Percentiles rank a stretch among this genome's conserved stretches.
Evolutionary conservation across 2,113 vertebrate species (phyloP).

Genomic region (Emberiza fucata): DNA sequence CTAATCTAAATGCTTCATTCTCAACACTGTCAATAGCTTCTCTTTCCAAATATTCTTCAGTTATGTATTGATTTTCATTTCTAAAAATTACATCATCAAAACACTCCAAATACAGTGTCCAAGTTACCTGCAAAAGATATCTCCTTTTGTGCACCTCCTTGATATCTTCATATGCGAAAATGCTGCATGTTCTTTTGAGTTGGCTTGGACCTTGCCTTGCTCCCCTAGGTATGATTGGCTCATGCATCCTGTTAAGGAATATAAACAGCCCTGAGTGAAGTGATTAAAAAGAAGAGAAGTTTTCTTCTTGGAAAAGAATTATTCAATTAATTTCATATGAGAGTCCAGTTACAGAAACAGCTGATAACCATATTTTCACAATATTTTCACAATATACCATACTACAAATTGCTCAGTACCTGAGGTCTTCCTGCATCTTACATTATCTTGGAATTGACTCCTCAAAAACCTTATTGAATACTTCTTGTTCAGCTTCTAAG

Average conservation of each 20-base stretch:
- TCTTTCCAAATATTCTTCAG: not conserved
- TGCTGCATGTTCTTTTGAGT: constrained; percentile 94
- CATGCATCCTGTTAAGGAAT: constrained; percentile 82
- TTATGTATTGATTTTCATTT: not conserved
- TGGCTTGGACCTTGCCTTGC: constrained; percentile 94
- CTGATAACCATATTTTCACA: not conserved
- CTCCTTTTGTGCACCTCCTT: constrained; percentile 98
- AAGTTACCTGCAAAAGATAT: constrained; percentile 91
- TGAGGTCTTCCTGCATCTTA: not conserved
- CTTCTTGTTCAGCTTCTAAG: not conserved
- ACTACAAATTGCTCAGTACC: not conserved
- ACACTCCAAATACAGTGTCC: not conserved
- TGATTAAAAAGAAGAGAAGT: not conserved
- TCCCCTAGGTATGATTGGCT: constrained; percentile 95
- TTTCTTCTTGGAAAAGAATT: not conserved
- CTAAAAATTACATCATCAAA: fast-evolving
- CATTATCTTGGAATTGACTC: not conserved
- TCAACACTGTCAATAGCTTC: not conserved
- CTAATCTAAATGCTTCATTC: not conserved
- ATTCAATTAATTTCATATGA: not conserved
- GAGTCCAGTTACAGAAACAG: not conserved
- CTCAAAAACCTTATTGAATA: not conserved
- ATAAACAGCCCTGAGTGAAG: not conserved
- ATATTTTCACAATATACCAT: not conserved
- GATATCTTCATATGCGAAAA: constrained; percentile 98